A percentile compares a stretch with the other conserved stretches of the same genome.
Conservation (phyloP, 2,797 vertebrate species). For the Danio jaintianensis region DNA sequence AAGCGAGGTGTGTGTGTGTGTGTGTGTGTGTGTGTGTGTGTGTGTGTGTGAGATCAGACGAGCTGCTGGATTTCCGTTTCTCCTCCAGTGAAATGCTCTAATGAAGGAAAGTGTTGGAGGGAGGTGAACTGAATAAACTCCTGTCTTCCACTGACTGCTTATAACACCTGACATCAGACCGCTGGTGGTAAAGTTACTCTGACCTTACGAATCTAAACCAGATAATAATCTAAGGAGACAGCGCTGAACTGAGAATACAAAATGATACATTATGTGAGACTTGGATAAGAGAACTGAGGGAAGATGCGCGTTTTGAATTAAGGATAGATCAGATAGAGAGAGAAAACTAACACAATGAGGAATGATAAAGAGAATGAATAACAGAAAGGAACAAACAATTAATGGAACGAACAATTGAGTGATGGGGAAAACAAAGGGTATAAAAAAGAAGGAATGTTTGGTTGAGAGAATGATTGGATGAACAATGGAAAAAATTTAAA, state of each 20-base stretch:
- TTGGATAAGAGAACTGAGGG: not conserved
- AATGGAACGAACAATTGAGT: too few relatives aligned
- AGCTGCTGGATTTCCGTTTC: not conserved
- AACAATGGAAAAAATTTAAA: too few relatives aligned
- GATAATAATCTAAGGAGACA: conserved; percentile 72
- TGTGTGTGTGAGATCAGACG: too few relatives aligned
- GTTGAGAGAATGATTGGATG: too few relatives aligned
- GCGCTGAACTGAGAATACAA: conserved; percentile 40
- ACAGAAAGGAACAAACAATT: too few relatives aligned
- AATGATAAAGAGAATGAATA: too few relatives aligned
- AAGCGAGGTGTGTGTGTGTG: too few relatives aligned
- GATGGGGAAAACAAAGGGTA: too few relatives aligned
- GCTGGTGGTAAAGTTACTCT: conserved; percentile 66
- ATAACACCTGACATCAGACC: conserved; percentile 64
- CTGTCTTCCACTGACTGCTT: conserved; percentile 65
- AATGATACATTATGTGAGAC: not conserved
- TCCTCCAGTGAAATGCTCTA: conserved; percentile 52
- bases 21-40: too few relatives aligned
- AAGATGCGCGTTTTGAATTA: not conserved
- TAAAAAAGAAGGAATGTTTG: too few relatives aligned
- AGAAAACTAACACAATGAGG: not conserved
- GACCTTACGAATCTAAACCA: conserved; percentile 65
- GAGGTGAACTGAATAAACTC: conserved; percentile 66
- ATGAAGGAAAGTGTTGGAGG: conserved; percentile 61
- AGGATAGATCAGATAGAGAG: not conserved